A percentile compares a stretch with the other conserved stretches of the same genome.
These are phyloP conservation scores for Nycteola revayana DNA, from an alignment of 2,888 invertebrate species.

Conservation along the genomic window DNA sequence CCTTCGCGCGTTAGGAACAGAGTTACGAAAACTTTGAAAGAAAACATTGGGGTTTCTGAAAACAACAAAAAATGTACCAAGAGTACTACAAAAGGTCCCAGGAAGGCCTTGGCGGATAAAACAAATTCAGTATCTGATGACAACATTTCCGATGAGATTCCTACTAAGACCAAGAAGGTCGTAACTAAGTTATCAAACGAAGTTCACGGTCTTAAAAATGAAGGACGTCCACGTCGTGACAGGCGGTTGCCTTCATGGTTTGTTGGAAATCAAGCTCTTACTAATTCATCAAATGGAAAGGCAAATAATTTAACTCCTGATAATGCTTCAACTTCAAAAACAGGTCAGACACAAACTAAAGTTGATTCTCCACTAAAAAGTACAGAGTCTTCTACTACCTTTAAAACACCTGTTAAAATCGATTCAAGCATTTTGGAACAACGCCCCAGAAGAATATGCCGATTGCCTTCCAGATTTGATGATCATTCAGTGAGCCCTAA, in stretches of 20 bases:
- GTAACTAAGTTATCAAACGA: no score
- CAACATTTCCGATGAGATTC: constrained; percentile 44
- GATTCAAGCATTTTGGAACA: constrained; percentile 46
- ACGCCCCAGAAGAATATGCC: constrained; percentile 58
- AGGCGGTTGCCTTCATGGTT: constrained; percentile 54
- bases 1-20: constrained; percentile 58
- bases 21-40: constrained; percentile 53
- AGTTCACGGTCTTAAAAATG: constrained; percentile 9
- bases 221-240: constrained; percentile 46
- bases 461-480: constrained; percentile 61
- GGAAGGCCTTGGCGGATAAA: constrained; percentile 65
- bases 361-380: not conserved
- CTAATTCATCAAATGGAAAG: constrained; percentile 41
- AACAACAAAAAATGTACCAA: constrained; percentile 36
- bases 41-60: constrained; percentile 44
- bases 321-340: not conserved
- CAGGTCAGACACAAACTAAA: constrained; percentile 14
- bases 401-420: constrained; percentile 44
- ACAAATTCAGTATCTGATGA: constrained; percentile 72
- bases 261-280: constrained; percentile 43
- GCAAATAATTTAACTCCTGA: constrained; percentile 13
- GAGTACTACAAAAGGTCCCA: constrained; percentile 37
- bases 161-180: constrained; percentile 25
- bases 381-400: constrained; percentile 23
- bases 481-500: constrained; percentile 62